phyloP scores from a whole-genome alignment of 2,888 invertebrate species.

The Oegoconia quadripuncta region DNA sequence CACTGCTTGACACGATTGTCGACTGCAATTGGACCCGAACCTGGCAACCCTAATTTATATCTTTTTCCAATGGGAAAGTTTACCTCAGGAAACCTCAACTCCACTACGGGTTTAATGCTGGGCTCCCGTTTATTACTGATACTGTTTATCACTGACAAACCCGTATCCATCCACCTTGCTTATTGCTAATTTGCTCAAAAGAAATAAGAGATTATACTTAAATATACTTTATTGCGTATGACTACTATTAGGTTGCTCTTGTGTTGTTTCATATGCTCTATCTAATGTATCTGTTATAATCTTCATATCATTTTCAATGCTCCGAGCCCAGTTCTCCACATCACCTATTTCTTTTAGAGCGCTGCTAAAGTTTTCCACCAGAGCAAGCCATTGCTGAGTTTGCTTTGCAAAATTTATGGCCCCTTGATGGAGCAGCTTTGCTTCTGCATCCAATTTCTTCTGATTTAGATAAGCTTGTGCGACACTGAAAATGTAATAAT shows the following conservation, averaged over 20 bases:
- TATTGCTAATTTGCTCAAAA: too few relatives aligned
- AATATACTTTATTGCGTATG: constrained; percentile 31
- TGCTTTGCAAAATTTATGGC: constrained; percentile 97
- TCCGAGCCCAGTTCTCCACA: constrained; percentile 98
- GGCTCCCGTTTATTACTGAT: too few relatives aligned
- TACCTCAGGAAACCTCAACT: too few relatives aligned
- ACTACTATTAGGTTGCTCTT: constrained; percentile 39
- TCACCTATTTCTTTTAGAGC: constrained; percentile 98
- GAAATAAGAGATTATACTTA: constrained; percentile 6
- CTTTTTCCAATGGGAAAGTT: too few relatives aligned
- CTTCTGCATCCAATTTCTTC: constrained; percentile 97
- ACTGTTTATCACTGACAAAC: too few relatives aligned
- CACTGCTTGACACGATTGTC: too few relatives aligned
- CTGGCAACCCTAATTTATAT: too few relatives aligned
- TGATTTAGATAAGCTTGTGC: constrained; percentile 99
- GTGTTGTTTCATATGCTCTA: constrained; percentile 91
- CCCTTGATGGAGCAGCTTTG: constrained; percentile 95
- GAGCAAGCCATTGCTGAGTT: constrained; percentile 96
- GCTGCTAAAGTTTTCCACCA: constrained; percentile 92
- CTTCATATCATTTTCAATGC: constrained; percentile 97
- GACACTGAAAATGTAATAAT: constrained; percentile 81
- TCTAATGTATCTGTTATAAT: constrained; percentile 95
- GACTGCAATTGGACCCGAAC: too few relatives aligned
- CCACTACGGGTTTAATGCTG: too few relatives aligned
- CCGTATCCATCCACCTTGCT: too few relatives aligned